A percentile compares a stretch with the other conserved stretches of the same genome.
Conservation (phyloP, 2,797 vertebrate species). For the Pangasius sanitwongsei region DNA sequence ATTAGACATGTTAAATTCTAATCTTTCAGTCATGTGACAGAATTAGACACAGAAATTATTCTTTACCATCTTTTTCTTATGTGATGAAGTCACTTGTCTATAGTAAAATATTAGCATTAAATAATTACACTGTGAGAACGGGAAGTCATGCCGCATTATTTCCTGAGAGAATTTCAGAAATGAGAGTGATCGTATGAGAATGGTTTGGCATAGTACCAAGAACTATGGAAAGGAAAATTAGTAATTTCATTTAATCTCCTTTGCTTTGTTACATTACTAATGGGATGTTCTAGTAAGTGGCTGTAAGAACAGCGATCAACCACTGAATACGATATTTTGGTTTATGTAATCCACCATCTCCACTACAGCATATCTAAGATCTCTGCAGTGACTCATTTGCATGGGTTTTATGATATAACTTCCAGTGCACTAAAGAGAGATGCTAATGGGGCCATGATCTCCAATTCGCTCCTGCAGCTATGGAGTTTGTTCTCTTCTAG, state of each 20-base stretch:
- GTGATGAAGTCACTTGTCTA: not conserved
- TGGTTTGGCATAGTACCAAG: not conserved
- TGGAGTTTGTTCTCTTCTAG: slow-evolving; percentile 19
- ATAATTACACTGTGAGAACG: not conserved
- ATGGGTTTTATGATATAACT: slow-evolving; percentile 1
- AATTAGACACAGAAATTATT: not conserved
- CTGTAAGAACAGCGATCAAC: not conserved
- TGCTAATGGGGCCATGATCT: not conserved
- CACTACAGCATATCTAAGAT: not conserved
- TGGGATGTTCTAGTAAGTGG: not conserved
- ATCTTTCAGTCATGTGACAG: not conserved
- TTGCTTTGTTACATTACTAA: not conserved
- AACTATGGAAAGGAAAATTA: not conserved
- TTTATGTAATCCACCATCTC: not conserved
- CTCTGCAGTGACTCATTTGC: not conserved
- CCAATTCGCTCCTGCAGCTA: not conserved
- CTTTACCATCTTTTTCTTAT: not conserved
- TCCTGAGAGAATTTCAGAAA: not conserved
- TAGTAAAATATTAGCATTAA: no score
- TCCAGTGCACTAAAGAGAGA: not conserved
- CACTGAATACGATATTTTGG: not conserved
- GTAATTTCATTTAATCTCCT: not conserved
- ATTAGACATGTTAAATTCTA: not conserved
- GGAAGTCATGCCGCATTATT: not conserved
- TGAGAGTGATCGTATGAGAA: not conserved